These are phyloP conservation scores for Druon quercuslanigerum DNA, from an alignment of 1,140 invertebrate species.

Conservation along the genomic window DNA sequence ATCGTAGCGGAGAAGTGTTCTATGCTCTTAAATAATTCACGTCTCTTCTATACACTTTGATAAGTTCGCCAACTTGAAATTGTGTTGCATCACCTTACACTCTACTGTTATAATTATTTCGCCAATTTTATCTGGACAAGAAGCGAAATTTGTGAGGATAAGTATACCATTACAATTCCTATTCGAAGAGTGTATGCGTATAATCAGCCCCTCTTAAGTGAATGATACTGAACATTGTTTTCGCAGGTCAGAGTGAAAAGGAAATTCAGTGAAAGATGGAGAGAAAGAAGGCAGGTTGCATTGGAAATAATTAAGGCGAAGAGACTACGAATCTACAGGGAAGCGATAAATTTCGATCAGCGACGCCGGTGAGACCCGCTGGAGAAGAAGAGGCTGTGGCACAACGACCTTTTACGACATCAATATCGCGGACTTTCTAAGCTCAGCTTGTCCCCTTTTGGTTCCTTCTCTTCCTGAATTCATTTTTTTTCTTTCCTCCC, in stretches of 20 bases:
- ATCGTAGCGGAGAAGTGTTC: too few relatives aligned
- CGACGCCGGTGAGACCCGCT: background rate
- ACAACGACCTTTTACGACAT: conserved; percentile 28
- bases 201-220: background rate
- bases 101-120: too few relatives aligned
- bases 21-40: too few relatives aligned
- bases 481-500: conserved; percentile 24
- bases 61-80: too few relatives aligned
- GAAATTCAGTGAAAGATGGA: background rate
- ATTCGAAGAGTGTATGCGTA: background rate
- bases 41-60: too few relatives aligned
- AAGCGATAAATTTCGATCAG: conserved; percentile 28
- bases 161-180: background rate
- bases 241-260: background rate
- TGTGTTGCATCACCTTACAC: too few relatives aligned
- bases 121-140: background rate
- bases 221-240: conserved; percentile 30
- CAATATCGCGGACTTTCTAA: conserved; percentile 26
- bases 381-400: conserved; percentile 9
- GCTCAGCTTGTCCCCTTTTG: conserved; percentile 26
- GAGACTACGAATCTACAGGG: conserved; percentile 1
- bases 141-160: conserved; percentile 1
- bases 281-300: conserved; percentile 5
- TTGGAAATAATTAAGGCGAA: conserved; percentile 24
- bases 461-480: conserved; percentile 23